These are phyloP conservation scores for Orestias chungarensis DNA, from an alignment of 2,797 vertebrate genomes.

Conservation along the genomic window DNA sequence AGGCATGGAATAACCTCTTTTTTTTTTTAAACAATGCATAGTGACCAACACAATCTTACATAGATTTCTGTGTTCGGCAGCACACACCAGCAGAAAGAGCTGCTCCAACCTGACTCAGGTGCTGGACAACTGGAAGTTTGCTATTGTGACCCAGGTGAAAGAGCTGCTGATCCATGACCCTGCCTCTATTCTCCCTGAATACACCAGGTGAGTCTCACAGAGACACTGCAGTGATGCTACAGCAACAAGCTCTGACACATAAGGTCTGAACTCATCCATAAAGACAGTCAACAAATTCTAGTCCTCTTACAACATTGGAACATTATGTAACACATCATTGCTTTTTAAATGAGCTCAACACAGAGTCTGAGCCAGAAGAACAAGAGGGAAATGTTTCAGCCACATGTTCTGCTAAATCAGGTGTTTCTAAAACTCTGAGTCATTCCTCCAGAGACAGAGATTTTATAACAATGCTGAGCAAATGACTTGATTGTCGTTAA, in stretches of 20 bases:
- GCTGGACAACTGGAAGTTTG: conserved; percentile 92
- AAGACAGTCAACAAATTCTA: conserved; percentile 36
- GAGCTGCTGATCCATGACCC: conserved; percentile 87
- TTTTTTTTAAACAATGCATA: background rate
- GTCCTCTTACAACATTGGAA: conserved; percentile 6
- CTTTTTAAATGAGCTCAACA: conserved; percentile 44
- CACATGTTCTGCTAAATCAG: conserved; percentile 13
- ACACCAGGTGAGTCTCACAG: conserved; percentile 80
- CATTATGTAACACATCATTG: conserved; percentile 30
- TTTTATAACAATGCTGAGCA: background rate
- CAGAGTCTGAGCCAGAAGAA: conserved; percentile 29
- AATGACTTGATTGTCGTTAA: background rate
- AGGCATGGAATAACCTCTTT: conserved; percentile 54
- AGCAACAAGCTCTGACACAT: background rate
- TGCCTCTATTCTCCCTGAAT: conserved; percentile 87
- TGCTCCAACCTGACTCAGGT: conserved; percentile 89
- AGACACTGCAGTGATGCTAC: background rate
- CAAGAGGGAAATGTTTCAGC: conserved; percentile 40
- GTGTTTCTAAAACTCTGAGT: background rate
- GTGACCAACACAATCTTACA: background rate
- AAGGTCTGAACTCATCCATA: background rate
- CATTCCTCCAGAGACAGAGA: background rate
- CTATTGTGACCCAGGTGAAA: conserved; percentile 86
- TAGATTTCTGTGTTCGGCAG: conserved; percentile 49
- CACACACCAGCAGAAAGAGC: conserved; percentile 62